These are phyloP conservation scores for Melanotaenia boesemani DNA, from an alignment of 2,797 vertebrate species.

Conservation along the genomic window DNA sequence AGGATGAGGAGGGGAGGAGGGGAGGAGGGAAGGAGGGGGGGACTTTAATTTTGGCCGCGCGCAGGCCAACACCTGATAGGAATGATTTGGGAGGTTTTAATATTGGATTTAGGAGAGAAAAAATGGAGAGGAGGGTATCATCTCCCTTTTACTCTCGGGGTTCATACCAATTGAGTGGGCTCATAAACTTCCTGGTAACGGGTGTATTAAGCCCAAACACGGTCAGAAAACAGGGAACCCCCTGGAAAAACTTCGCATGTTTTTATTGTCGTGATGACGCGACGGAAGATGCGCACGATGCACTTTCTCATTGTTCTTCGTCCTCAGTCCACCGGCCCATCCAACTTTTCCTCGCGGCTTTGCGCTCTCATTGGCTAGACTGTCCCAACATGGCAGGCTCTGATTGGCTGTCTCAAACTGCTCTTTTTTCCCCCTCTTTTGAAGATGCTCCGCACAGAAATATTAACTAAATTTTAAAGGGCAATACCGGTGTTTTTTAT, in stretches of 20 bases:
- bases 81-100: conserved; percentile 6
- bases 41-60: conserved; percentile 22
- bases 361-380: conserved; percentile 73
- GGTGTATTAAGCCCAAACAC: neutral
- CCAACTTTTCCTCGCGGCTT: conserved; percentile 56
- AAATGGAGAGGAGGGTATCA: neutral
- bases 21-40: neutral
- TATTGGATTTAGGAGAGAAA: neutral
- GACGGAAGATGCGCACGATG: conserved; percentile 31
- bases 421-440: conserved; percentile 39
- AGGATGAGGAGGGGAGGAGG: neutral
- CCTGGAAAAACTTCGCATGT: neutral
- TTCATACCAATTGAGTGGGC: neutral
- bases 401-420: conserved; percentile 74
- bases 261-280: conserved; percentile 24
- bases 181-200: neutral
- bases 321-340: conserved; percentile 10
- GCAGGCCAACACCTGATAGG: neutral
- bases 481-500: neutral
- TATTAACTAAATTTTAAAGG: neutral
- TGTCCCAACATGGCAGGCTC: conserved; percentile 85
- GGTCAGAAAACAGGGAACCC: neutral
- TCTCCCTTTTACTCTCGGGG: neutral
- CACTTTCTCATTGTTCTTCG: conserved; percentile 61
- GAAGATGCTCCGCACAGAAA: conserved; percentile 55